phyloP scores from a whole-genome alignment of 2,888 invertebrate species.

The Andrena trimmerana region DNA sequence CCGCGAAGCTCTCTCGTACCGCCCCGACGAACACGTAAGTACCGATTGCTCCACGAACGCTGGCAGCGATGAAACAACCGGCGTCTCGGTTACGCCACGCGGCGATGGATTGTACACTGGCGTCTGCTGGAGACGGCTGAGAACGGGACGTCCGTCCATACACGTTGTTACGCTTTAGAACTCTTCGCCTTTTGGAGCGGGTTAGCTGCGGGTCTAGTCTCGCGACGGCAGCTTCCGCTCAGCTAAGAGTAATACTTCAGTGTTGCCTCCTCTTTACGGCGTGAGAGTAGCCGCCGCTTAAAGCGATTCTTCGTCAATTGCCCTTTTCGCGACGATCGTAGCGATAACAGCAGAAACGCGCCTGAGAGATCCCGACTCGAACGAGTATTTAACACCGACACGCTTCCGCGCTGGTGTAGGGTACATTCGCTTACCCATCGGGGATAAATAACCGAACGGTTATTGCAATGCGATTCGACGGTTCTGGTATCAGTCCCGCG shows the following conservation, averaged over 20 bases:
- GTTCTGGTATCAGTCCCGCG: conserved; percentile 30
- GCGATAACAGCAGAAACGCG: too few relatives aligned
- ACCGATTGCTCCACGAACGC: conserved; percentile 47
- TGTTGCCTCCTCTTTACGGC: too few relatives aligned
- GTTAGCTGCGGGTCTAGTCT: not conserved
- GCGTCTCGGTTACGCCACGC: conserved; percentile 26
- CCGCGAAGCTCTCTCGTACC: conserved; percentile 44
- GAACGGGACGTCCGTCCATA: not conserved
- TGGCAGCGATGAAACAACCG: not conserved
- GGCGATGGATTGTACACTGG: not conserved
- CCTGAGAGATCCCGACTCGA: too few relatives aligned
- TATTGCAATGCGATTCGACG: conserved; percentile 37
- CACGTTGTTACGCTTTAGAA: conserved; percentile 18
- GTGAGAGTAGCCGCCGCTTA: too few relatives aligned
- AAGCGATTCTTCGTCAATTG: too few relatives aligned
- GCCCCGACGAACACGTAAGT: conserved; percentile 67
- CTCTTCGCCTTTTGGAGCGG: not conserved
- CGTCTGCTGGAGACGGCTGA: too few relatives aligned
- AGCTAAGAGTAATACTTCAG: too few relatives aligned
- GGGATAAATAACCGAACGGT: conserved; percentile 21
- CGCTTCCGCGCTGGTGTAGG: conserved; percentile 14
- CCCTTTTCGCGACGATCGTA: too few relatives aligned
- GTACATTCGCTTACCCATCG: conserved; percentile 25
- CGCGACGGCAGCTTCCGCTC: too few relatives aligned
- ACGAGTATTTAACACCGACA: conserved; percentile 27